Base-by-base conservation (phyloP, 2,797 vertebrate genomes). In the Hybognathus amarus region DNA sequence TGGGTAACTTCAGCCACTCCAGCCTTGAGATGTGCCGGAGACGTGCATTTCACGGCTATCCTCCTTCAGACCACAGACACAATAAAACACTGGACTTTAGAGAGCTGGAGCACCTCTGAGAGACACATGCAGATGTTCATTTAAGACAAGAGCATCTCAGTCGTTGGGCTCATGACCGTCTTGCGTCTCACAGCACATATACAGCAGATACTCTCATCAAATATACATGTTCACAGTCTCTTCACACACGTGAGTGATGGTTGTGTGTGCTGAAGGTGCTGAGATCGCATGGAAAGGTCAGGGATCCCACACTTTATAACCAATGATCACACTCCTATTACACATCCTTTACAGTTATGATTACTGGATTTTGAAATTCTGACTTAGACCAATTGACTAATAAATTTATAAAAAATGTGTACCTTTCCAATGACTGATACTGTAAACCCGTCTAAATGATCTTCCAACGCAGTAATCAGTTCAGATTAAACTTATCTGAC, bases 61-160 rank as follows among this genome's bases (percentile, higher is more conserved):
- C 10, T 22, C 42, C 33, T 75, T 82, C 70, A 82, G 30, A 54
- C 45, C 61, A 45, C 73, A 82, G 61, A 82, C 36, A 42, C 80
- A 56, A 56, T 67, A 82, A 67, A 76, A 75, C 80, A 68, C 8
- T 4, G 36, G 33, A 54, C 22, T 66, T 76, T 24, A 67, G n/a
- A 52, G 27, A 61, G 33, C 20, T 50, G 20, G 36, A 50, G 27
- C 42, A 45, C 15, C n/a, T 0, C 52, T 70, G 40, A 70, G 59
- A 33, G 50, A 24, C 67, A 71, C 38, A 13, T 3, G 2, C 24
- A 63, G 13, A 0, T 61, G 52, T 61, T n/a, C 24, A 59, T 45
- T 33, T 33, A 54, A 45, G 24, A 42, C 54, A 6, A 70, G 38
- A 54, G 45, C 1, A 42, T n/a, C 59, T 80, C 36, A 70, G 27